A percentile compares a stretch with the other conserved stretches of the same genome.
These are phyloP conservation scores for Myrmecophaga tridactyla DNA, from an alignment of 2,113 vertebrate genomes.

Conservation along the genomic window DNA sequence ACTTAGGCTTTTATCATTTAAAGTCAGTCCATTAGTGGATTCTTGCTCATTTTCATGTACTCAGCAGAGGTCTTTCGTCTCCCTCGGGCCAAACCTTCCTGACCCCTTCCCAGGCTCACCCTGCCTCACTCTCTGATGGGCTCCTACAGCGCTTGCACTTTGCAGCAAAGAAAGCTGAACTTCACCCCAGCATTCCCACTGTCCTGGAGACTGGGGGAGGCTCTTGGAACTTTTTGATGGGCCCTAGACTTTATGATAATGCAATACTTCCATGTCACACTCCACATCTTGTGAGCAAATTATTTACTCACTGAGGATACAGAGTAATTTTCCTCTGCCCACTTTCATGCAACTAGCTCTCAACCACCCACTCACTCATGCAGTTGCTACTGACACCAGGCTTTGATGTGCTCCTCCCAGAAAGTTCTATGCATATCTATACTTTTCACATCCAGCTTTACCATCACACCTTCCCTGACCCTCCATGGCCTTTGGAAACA, in stretches of 20 bases:
- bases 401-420: not conserved
- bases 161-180: not conserved
- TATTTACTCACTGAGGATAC: too few relatives aligned
- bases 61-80: not conserved
- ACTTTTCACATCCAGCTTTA: not conserved
- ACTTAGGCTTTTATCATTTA: not conserved
- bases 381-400: not conserved
- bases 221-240: not conserved
- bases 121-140: not conserved
- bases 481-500: not conserved
- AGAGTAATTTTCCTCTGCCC: not conserved
- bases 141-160: not conserved
- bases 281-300: not conserved
- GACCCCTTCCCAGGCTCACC: too few relatives aligned
- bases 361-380: rapidly evolving
- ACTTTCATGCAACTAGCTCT: not conserved
- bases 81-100: not conserved
- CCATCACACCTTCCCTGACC: too few relatives aligned
- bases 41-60: not conserved
- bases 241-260: not conserved
- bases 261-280: not conserved
- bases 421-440: not conserved
- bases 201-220: not conserved
- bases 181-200: not conserved
- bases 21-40: not conserved